Conservation (phyloP, 2,888 invertebrate genomes). For the Rotaria socialis region DNA sequence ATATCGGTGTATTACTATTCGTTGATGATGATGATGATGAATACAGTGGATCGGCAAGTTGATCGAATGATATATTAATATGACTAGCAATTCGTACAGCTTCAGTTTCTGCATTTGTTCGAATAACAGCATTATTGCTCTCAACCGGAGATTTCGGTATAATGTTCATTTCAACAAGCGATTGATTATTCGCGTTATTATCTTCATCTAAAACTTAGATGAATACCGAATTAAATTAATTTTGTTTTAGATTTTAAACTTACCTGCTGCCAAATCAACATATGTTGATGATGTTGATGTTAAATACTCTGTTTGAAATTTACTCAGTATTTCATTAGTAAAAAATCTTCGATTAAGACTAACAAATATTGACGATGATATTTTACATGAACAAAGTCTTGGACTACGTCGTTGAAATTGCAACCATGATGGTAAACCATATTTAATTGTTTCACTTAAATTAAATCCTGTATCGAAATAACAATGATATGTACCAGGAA, state of each 20-base stretch:
- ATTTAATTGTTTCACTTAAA: slow-evolving; percentile 20
- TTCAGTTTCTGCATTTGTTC: not conserved
- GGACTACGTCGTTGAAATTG: slow-evolving; percentile 7
- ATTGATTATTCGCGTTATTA: not conserved
- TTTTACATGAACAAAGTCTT: not conserved
- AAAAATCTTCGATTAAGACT: not conserved
- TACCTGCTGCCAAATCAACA: not conserved
- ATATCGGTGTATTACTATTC: not conserved
- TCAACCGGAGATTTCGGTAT: not conserved
- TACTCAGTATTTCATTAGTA: not conserved
- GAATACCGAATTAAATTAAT: no score
- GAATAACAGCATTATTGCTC: not conserved
- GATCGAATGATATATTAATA: not conserved
- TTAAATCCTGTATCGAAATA: slow-evolving; percentile 25
- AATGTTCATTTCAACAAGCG: no score
- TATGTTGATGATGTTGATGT: not conserved
- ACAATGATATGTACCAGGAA: slow-evolving; percentile 32
- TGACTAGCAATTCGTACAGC: not conserved
- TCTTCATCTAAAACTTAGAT: not conserved
- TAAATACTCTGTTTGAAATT: not conserved
- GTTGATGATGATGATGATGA: not conserved
- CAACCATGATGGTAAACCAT: slow-evolving; percentile 17
- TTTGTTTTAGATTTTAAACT: not conserved
- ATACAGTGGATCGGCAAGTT: not conserved
- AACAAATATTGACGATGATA: not conserved